Evolutionary conservation across 2,113 vertebrate species (phyloP).

Genomic region (Lethenteron reissneri): DNA sequence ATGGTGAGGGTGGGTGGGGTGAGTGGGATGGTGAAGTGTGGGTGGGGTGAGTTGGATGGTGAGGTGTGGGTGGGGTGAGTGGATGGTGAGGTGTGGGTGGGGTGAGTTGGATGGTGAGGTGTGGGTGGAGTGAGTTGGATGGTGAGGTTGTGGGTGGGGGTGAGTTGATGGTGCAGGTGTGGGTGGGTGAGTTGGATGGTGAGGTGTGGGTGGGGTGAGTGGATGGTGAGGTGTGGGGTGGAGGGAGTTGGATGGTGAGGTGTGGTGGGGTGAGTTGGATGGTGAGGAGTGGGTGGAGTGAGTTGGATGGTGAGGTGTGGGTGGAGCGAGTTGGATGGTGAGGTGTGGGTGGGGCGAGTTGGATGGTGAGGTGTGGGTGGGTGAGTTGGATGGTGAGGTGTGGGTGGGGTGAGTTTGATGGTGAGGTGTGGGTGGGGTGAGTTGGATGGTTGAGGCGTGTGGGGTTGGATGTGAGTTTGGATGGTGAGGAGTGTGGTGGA

Average conservation of each 20-base stretch:
- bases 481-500: no score
- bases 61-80: no score
- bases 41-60: not conserved
- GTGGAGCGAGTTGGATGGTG: no score
- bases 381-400: no score
- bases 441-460: not conserved
- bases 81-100: no score
- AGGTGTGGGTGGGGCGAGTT: no score
- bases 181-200: no score
- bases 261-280: constrained; percentile 2
- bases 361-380: no score
- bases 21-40: not conserved
- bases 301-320: not conserved
- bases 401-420: not conserved
- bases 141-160: not conserved
- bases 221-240: not conserved
- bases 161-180: not conserved
- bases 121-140: not conserved
- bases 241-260: not conserved
- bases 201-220: no score
- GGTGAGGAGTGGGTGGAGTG: not conserved
- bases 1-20: not conserved
- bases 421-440: not conserved
- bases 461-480: no score
- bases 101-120: no score